A percentile compares a stretch with the other conserved stretches of the same genome.
Evolutionary conservation across 2,797 vertebrate species (phyloP).

Genomic region (Liasis olivaceus): DNA sequence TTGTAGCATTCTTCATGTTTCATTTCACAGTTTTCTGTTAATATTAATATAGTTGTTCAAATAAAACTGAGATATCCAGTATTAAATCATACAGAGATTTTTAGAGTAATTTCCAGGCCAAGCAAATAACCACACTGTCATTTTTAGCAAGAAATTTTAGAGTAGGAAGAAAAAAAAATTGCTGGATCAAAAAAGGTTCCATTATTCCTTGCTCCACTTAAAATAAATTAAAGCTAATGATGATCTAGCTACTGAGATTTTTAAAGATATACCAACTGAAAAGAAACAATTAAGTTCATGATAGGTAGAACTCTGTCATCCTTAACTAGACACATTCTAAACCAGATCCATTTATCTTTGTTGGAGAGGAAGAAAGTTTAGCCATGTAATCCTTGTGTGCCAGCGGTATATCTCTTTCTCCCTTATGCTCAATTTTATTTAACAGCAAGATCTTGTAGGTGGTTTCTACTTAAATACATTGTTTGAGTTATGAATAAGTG

Average conservation of each 20-base stretch:
- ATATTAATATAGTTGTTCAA: not conserved
- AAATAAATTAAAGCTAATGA: conserved; percentile 3
- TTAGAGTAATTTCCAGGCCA: not conserved
- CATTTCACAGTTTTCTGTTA: not conserved
- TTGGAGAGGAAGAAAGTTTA: not conserved
- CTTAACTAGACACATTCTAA: not conserved
- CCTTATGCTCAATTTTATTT: not conserved
- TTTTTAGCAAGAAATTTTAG: not conserved
- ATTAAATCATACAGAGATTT: not conserved
- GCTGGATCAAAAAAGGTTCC: not conserved
- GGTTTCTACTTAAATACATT: not conserved
- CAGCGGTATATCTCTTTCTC: not conserved
- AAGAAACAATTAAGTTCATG: not conserved
- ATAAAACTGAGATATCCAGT: not conserved
- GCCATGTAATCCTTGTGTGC: not conserved
- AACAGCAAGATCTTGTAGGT: not conserved
- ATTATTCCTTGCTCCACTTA: not conserved
- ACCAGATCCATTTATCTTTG: not conserved
- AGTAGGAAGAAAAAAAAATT: not conserved
- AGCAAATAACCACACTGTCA: not conserved
- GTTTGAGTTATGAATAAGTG: not conserved
- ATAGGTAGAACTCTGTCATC: not conserved
- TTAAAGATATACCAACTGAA: not conserved
- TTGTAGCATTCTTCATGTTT: not conserved
- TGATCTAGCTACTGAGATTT: not conserved